A percentile compares a stretch with the other conserved stretches of the same genome.
phyloP scores from a whole-genome alignment of 2,797 vertebrate genomes.

The Monodelphis domestica region DNA sequence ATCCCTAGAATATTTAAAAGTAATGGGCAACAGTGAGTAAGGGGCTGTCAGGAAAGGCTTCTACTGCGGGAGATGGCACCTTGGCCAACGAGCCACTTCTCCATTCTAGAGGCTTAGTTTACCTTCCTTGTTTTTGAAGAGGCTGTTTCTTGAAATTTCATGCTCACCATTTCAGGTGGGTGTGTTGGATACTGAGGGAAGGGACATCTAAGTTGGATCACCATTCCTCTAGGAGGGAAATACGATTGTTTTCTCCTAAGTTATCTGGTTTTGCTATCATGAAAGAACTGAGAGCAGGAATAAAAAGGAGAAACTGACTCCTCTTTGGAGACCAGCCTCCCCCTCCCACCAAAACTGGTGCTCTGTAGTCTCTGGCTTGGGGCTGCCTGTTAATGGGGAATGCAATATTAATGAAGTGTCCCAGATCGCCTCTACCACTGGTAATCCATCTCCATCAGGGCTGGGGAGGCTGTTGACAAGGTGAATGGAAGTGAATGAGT shows the following conservation, averaged over 20 bases:
- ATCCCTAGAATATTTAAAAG: not conserved
- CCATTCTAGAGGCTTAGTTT: not conserved
- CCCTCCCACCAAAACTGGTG: no score
- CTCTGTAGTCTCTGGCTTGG: rapidly evolving
- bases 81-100: not conserved
- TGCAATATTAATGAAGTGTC: rapidly evolving
- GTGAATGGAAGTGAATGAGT: constrained; percentile 30
- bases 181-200: not conserved
- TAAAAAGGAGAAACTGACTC: not conserved
- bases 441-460: not conserved
- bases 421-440: constrained; percentile 31
- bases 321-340: not conserved
- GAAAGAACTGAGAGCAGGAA: not conserved
- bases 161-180: not conserved
- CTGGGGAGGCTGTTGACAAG: not conserved
- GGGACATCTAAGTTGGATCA: not conserved
- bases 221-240: not conserved
- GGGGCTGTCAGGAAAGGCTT: not conserved
- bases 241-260: not conserved
- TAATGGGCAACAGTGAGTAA: not conserved
- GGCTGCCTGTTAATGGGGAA: not conserved
- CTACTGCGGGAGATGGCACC: not conserved
- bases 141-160: not conserved
- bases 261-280: not conserved
- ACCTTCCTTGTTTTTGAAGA: not conserved